Base-by-base conservation (phyloP, 2,888 invertebrate genomes). In the Drosophila paracracens region DNA sequence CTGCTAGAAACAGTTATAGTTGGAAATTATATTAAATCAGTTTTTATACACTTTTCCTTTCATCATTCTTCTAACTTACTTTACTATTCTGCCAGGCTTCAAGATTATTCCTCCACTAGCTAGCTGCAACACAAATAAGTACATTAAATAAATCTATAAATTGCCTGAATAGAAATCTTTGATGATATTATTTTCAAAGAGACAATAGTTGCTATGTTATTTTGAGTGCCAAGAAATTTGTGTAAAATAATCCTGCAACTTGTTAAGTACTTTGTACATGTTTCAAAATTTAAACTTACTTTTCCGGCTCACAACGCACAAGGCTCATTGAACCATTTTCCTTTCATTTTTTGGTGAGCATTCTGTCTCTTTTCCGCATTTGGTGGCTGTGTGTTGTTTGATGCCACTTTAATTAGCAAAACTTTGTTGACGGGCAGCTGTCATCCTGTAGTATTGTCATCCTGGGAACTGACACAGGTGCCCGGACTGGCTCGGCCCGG, bases 331-430 rank as follows among this genome's bases (percentile, higher is more conserved):
- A 65, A 51, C 66, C 54, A 57, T 31, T 60, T 73, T 46, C 48
- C 53, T 21, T 18, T 57, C 50, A 11, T 18, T 59, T 51, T 64
- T 38, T 38, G 8, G 31, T 27, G 18, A 27, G 57, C 57, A 68
- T 80, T 70, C 59, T 29, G 48, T 64, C 65, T 59, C 54, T 66
- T 40, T 64, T 43, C 27, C 25, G 40, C 33, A 31, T 33, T 63
- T 38, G 4, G 16, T 4, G 4, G 21, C 16, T 25, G 21, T 51
- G 70, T 43, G 61, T 64, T 53, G 68, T 77, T 70, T 81, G 78
- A 78, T 81, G 88, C 67, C 76, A 72, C 68, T 88, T 81, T 86
- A 86, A 86, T 86, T 86, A 88, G 88, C 56, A 51, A 79, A 88
- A 80, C 56, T 70, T 70, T 54, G 61, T 64, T 48, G 51, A 64